Base-by-base conservation (phyloP, 2,797 vertebrate species). In the Danionella dracula region DNA sequence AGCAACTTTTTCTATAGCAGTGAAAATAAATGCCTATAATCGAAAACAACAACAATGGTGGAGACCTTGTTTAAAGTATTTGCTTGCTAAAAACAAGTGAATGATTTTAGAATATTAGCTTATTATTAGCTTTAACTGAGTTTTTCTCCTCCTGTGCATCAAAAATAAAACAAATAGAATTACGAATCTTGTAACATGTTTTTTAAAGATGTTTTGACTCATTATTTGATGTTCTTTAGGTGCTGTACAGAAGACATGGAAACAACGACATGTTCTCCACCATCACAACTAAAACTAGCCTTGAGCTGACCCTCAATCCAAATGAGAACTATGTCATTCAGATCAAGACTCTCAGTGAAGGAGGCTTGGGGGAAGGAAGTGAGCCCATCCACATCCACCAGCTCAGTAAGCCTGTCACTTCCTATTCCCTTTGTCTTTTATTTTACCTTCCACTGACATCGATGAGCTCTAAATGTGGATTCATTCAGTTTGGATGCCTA, bases 341-440 rank as follows among this genome's bases (percentile, higher is more conserved):
- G 83, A 91, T 98, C 46, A 92, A 91, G 77, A 89, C 92, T 19
- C 76, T 88, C 23, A 95, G 88, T 0, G 92, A 92, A 4, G 95
- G 95, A 0, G 95, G 95, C 0, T 91, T 95, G 20, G 94, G 94
- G 2, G 82, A 83, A 34, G 93, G 90, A 77, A 97, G 95, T 0
- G 90, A 94, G 55, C 91, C 93, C 77, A 93, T 97, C 82, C 88
- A 93, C 83, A 94, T 98, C 56, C 94, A 96, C 73, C 91, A 91
- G 70, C 84, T 93, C 65, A 93, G 95, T 98, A 88, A 80, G 95
- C 88, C 68, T 7, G 37, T 20, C 11, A 44, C 40, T 45, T 64
- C 49, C 37, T 31, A 12, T 23, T 64, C 8, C 11, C 1, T 27
- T 42, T 42, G 9, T 17, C 64, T 48, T 65, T 65, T 29, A 55